Base-by-base conservation (phyloP, 2,797 vertebrate species). In the Gymnoscopelus microlampas region DNA sequence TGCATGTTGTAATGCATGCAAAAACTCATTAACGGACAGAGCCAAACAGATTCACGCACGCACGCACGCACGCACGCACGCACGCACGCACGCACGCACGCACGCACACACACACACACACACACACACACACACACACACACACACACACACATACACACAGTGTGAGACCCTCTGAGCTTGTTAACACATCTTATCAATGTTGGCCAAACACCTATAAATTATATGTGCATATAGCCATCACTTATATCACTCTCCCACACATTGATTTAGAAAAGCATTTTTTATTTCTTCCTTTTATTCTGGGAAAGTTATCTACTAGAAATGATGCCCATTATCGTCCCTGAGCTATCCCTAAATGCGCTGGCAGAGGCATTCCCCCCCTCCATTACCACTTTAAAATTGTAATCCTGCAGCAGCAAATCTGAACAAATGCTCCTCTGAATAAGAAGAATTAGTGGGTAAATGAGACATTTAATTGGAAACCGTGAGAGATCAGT, bases 381-480 rank as follows among this genome's bases (percentile, higher is more conserved):
- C 75, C 85, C 83, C 85, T 84, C 88, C 82, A 92, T 93, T 91
- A 92, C 79, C 78, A 57, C 71, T 23, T 66, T 77, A 71, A 85
- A 90, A 90, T 91, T 87, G 89, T 87, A 85, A 75, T 85, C 81
- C 86, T 80, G 84, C 89, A 39, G 79, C 89, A 83, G 83, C 83
- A 85, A 86, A 90, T 91, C 84, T 89, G 81, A 91, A 85, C 86
- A 85, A 91, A 88, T 77, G 86, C 84, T 79, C 81, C 84, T 79
- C 78, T 84, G 89, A 90, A 92, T 90, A 87, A 90, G 87, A 92
- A 81, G 87, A 93, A 94, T 94, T 90, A 93, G 79, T 76, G 84
- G 79, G 82, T 89, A 92, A 95, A 94, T 94, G 92, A 93, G 87
- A 93, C 91, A 93, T 93, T 94, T 94, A 93, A 94, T 94, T 93